Evolutionary conservation across 2,888 invertebrate species (phyloP), one percentile per base, ranked within the genome.

Genomic region (Platycnemis pennipes): DNA sequence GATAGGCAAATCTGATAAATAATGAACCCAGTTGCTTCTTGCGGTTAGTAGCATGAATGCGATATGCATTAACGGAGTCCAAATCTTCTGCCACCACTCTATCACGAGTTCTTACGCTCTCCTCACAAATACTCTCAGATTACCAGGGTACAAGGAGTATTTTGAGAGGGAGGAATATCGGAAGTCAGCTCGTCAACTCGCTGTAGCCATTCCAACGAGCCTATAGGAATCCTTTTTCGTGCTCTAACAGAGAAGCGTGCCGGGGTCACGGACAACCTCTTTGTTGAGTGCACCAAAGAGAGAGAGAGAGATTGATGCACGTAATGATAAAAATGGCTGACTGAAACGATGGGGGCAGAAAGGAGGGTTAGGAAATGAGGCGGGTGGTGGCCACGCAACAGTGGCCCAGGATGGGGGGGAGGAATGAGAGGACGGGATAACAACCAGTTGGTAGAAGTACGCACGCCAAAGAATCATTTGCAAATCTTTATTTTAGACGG

Each of bases 391-490:
- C 13, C 37, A 8, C 77, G n/a, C 0, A 77, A 16, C 37, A 13
- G n/a, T n/a, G 63, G 26, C 3, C 63, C 11, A 53, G 53, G n/a
- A n/a, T n/a, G 53, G 53, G 53, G 16, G 63, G 19, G 77, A 8
- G 49, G 19, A 49, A 49, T 49, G 13, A 49, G 49, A 19, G 2
- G 49, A 19, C 49, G 49, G 49, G 49, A 19, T 49, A 19, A 11
- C n/a, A 26, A n/a, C 7, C 26, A 63, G 63, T 31, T 37, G 77
- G 37, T 31, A 13, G 77, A 1, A 3, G 26, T 37, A 31, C 37
- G 77, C 77, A 77, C 77, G 77, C 77, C 37, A 77, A 77, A 77
- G 31, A 77, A 31, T 77, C 77, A 77, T 77, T 77, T 77, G 77
- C 77, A 13, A 2, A 8, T 11, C 77, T 26, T 77, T 77, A 37